Base-by-base conservation (phyloP, 2,888 invertebrate genomes). In the Eristalis arbustorum region DNA sequence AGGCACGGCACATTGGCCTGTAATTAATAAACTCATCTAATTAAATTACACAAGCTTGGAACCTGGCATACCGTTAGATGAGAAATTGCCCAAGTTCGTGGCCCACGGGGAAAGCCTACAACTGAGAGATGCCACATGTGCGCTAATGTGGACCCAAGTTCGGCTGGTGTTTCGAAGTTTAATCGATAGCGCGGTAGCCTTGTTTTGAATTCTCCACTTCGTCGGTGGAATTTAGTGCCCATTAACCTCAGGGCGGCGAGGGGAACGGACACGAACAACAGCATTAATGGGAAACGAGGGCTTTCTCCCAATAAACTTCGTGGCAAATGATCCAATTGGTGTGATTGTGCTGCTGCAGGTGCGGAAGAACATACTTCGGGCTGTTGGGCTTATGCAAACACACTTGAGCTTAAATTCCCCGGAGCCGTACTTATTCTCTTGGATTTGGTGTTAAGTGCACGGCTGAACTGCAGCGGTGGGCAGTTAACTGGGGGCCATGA, bases 1-100 rank as follows among this genome's bases (percentile, higher is more conserved):
- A 71, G 63, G 83, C 78, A 25, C 67, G 79, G 75, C 37, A n/a
- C n/a, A 37, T 37, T 37, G 13, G 13, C 63, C 81, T 69, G 74
- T 79, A 79, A 87, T 87, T 87, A 87, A 82, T 83, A 79, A 75
- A 79, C 83, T 82, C 79, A 83, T 83, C 87, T 87, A 87, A 83
- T 83, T 87, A 83, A 87, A 87, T 83, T 78, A 87, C 82, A 63
- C 56, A 66, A 49, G 63, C 71, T 28, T 25, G 64, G n/a, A 56
- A 57, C 28, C 66, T 14, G 37, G 31, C 57, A 40, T 61, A 42
- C 37, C 61, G 76, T 64, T 81, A 77, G 77, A 34, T 49, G 66
- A 49, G 49, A 49, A 18, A 18, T 49, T 18, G 18, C 49, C 8
- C 49, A 49, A 49, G 18, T 18, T 49, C 49, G n/a, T 5, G 14